These are phyloP conservation scores for Sylvietta virens DNA, from an alignment of 2,113 vertebrate species.

Conservation along the genomic window DNA sequence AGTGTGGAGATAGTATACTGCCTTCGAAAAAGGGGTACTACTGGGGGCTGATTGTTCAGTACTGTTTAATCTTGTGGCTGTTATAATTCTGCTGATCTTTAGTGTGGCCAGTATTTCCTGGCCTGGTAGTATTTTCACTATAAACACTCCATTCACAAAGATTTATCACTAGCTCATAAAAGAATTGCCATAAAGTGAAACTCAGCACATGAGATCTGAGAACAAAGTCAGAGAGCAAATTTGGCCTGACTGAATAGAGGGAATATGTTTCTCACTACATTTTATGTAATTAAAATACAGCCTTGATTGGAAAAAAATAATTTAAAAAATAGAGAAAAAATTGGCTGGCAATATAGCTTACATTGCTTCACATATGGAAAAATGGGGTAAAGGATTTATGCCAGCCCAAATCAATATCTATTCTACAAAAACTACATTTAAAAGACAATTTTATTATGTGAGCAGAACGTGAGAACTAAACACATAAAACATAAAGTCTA, in stretches of 20 bases:
- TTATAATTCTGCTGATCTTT: neutral
- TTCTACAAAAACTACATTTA: neutral
- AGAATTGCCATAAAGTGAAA: neutral
- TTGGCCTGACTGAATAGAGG: neutral
- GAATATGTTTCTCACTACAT: neutral
- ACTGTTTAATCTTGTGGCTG: neutral
- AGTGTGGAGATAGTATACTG: neutral
- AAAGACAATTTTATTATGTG: neutral
- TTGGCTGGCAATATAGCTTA: neutral
- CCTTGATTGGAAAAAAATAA: neutral
- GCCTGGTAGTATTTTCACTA: neutral
- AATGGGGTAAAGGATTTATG: neutral
- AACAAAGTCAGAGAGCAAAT: neutral
- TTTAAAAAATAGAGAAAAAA: neutral
- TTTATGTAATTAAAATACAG: neutral
- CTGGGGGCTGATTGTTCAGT: neutral
- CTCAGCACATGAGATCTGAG: neutral
- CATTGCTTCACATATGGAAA: neutral
- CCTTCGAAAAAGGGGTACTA: neutral
- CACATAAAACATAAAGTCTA: neutral
- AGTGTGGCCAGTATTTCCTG: neutral
- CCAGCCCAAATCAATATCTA: neutral
- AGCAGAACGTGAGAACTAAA: neutral
- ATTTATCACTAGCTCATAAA: neutral
- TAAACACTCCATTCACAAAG: conserved; percentile 5